Evolutionary conservation across 2,797 vertebrate species (phyloP), one percentile per base, ranked within the genome.

Genomic region (Champsocephalus esox): DNA sequence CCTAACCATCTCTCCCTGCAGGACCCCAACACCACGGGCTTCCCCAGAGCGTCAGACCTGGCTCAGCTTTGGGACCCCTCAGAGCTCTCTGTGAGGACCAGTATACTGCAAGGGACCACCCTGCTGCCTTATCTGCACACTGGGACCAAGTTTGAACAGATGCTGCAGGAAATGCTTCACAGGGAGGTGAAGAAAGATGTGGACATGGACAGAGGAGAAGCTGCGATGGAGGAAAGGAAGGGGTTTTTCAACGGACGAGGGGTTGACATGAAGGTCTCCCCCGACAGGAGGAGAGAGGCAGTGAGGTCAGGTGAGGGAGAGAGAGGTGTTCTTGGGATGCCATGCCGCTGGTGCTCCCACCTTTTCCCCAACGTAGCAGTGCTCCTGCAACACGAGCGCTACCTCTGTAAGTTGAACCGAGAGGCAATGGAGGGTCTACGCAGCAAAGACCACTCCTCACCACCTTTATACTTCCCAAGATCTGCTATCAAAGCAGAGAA

Each of bases 131-230:
- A 92, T 57, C 73, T 94, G 34, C 91, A 93, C 66, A 89, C 94
- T 0, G 86, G 93, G 12, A 80, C 75, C 82, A 95, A 93, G 70
- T 95, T 95, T 67, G 94, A 95, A 76, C 92, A 93, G 77, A 91
- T 95, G 75, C 86, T 96, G 54, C 93, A 95, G 77, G 93, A 94
- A 75, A 94, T 95, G 93, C 92, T 96, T 61, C 87, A 93, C 60
- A 90, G 88, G 62, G 92, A 94, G 21, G 85, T 79, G 55, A 89
- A 84, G 48, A 90, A 77, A 52, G 87, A 91, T 0, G 87, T 89
- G 41, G 86, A 88, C 16, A 70, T 66, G 32, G 77, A 86, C 3
- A 69, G 69, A 63, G 85, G 65, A 12, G 66, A 62, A 49, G 72
- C 19, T 10, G 55, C 52, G 21, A 14, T 28, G 57, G 83, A 86